Evolutionary conservation across 2,888 invertebrate genomes (phyloP).

Genomic region (Adineta ricciae): DNA sequence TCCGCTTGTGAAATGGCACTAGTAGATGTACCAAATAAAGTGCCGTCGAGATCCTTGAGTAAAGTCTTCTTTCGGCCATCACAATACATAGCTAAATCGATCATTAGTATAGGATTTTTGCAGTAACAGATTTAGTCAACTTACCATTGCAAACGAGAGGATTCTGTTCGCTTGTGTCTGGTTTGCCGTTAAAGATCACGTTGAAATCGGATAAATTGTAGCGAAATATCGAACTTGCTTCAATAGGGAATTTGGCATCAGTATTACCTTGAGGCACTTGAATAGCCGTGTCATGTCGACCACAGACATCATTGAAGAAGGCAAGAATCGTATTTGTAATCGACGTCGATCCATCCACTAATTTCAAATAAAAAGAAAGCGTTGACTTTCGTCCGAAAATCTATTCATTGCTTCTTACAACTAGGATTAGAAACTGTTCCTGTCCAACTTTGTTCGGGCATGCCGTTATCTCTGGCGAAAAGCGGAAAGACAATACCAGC

Average conservation of each 20-base stretch:
- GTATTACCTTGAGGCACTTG: constrained; percentile 39
- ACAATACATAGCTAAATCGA: constrained; percentile 44
- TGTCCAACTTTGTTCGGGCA: constrained; percentile 40
- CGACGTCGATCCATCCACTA: constrained; percentile 38
- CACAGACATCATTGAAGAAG: constrained; percentile 13
- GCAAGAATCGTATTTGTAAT: constrained; percentile 33
- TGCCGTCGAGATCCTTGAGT: constrained; percentile 42
- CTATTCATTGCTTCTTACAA: constrained; percentile 35
- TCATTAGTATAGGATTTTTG: no score
- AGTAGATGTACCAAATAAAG: constrained; percentile 37
- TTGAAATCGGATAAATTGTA: constrained; percentile 37
- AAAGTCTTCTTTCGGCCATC: constrained; percentile 44
- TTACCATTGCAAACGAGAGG: constrained; percentile 36
- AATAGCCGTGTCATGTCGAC: constrained; percentile 36
- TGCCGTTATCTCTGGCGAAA: constrained; percentile 37
- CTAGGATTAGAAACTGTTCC: constrained; percentile 6
- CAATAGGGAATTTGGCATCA: constrained; percentile 41
- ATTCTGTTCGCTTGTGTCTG: no score
- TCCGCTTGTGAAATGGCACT: constrained; percentile 42
- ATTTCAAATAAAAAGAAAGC: no score
- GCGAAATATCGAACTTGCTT: constrained; percentile 27
- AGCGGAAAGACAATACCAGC: constrained; percentile 27
- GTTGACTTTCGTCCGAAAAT: constrained; percentile 34
- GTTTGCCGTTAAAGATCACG: constrained; percentile 39
- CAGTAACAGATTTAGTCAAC: not conserved